phyloP scores from a whole-genome alignment of 2,888 invertebrate genomes.

The Campopleginae sp. region DNA sequence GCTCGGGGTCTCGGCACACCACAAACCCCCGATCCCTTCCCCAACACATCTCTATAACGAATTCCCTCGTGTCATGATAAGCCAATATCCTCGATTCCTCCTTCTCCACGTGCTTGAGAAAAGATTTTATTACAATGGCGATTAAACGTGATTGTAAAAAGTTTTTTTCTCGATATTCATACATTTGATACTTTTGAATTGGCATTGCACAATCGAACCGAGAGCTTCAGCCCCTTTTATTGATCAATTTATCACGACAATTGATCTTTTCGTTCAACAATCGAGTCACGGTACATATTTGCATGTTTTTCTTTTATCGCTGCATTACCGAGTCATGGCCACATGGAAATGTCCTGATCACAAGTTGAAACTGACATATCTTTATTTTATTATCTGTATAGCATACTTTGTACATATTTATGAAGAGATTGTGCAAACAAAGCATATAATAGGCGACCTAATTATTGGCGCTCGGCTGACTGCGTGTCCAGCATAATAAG shows the following conservation, averaged over 20 bases:
- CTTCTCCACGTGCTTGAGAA: not conserved
- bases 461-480: conserved; percentile 68
- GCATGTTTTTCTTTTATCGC: not conserved
- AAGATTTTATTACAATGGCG: not conserved
- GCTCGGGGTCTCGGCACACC: not conserved
- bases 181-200: not conserved
- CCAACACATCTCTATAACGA: not conserved
- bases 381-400: conserved; percentile 28
- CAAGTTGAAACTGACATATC: conserved; percentile 26
- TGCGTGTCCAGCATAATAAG: conserved; percentile 69
- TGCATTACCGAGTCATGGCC: conserved; percentile 6
- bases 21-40: not conserved
- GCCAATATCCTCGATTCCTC: conserved; percentile 1
- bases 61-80: not conserved
- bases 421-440: conserved; percentile 53
- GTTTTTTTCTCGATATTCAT: conserved; percentile 1
- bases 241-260: not conserved
- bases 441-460: conserved; percentile 65
- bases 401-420: conserved; percentile 6
- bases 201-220: not conserved
- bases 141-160: not conserved
- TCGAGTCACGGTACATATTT: not conserved
- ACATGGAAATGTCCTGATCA: conserved; percentile 3
- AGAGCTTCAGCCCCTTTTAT: not conserved
- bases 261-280: conserved; percentile 3